Evolutionary conservation across 2,888 invertebrate genomes (phyloP), one percentile per base, ranked within the genome.

Genomic region (Tineola bisselliella): DNA sequence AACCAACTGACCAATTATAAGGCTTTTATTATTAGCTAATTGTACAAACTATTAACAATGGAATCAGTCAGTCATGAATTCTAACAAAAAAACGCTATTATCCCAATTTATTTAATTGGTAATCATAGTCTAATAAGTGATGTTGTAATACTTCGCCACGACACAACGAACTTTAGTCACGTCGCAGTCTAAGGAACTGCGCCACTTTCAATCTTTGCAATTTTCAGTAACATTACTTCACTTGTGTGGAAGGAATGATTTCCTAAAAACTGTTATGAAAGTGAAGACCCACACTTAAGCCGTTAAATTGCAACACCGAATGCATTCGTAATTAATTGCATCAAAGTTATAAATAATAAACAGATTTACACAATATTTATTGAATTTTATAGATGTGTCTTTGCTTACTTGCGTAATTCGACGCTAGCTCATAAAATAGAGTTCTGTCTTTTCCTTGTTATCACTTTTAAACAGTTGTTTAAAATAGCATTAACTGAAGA

Each of bases 161-260:
- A 33, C 58, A 58, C 58, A 33, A 58, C 56, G 11, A 30, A 8
- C 56, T 19, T n/a, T 18, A 33, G 58, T 58, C 58, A 58, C 58
- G 58, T 58, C 58, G 13, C 13, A 6, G 2, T 18, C 11, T 30
- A 19, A 17, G 59, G 15, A 1, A 15, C 25, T n/a, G n/a, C 30
- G 15, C 30, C 59, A 60, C 48, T 60, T 60, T 44, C 60, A 48
- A 48, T 60, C 30, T 60, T 33, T 58, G 31, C 58, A 31, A 44
- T 44, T 60, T 60, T 44, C 44, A 44, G 44, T 60, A 44, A 5
- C 48, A 60, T 60, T 60, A 48, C 60, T 48, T 60, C 60, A 60
- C 19, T n/a, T 6, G 10, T 38, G 38, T 10, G 10, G 38, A 38
- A 38, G 38, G 10, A 38, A 38, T 38, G 3, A 38, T 38, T 38